A percentile compares a stretch with the other conserved stretches of the same genome.
Conservation (phyloP, 2,113 vertebrate genomes). For the Pipra filicauda region DNA sequence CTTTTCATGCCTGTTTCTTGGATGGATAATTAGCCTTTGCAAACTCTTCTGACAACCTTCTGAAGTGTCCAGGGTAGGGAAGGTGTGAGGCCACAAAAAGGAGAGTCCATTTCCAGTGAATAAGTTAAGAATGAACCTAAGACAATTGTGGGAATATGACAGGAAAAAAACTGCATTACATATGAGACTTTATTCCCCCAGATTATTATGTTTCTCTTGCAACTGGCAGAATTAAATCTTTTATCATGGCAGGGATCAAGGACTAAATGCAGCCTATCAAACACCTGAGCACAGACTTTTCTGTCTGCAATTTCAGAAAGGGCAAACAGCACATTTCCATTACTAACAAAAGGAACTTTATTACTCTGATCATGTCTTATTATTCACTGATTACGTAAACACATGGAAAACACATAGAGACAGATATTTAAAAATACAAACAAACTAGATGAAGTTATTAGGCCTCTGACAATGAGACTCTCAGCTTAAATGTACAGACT, state of each 20-base stretch:
- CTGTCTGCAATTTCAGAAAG: background rate
- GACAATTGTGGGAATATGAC: background rate
- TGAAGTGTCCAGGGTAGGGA: background rate
- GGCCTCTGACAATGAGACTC: background rate
- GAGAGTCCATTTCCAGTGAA: background rate
- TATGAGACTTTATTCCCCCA: background rate
- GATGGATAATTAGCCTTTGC: background rate
- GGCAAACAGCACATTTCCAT: background rate
- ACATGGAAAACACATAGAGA: background rate
- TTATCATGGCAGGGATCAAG: background rate
- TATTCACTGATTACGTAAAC: background rate
- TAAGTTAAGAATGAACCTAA: background rate
- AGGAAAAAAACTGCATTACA: background rate
- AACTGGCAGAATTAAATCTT: background rate
- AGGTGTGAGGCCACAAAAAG: background rate
- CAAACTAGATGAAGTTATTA: background rate
- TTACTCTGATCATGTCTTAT: background rate
- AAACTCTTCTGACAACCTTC: background rate
- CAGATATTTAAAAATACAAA: background rate
- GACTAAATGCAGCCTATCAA: background rate
- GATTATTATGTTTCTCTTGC: background rate
- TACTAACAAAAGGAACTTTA: background rate
- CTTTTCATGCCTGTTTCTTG: background rate
- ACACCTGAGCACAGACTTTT: background rate
- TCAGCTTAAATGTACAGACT: background rate